Evolutionary conservation across 30 jellyfish, hydroid and myxozoan species (phyloP).

Genomic region (Chrysaora quinquecirrha): DNA sequence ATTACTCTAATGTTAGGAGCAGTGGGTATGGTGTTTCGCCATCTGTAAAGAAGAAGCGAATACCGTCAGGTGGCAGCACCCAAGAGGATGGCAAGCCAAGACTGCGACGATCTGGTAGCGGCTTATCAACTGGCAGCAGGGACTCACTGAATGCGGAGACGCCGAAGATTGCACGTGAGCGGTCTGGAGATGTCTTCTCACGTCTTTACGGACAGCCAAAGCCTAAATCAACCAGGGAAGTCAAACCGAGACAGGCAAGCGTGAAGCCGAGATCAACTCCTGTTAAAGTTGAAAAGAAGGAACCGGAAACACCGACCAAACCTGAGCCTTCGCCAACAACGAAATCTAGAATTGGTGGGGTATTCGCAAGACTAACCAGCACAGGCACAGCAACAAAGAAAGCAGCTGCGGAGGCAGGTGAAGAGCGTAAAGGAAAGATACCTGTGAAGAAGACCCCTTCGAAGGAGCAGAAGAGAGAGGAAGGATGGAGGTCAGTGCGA

Average conservation of each 20-base stretch:
- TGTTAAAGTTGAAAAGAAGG: slow-evolving; percentile 30
- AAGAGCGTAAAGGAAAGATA: slow-evolving; percentile 15
- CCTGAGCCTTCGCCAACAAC: slow-evolving; percentile 58
- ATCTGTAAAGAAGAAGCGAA: slow-evolving; percentile 43
- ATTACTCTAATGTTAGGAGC: slow-evolving; percentile 68
- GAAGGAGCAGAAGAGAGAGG: slow-evolving; percentile 63
- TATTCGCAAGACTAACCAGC: slow-evolving; percentile 69
- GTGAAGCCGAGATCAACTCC: slow-evolving; percentile 33
- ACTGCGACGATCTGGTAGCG: slow-evolving; percentile 61
- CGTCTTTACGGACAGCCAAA: slow-evolving; percentile 73
- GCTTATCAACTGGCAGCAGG: slow-evolving; percentile 60
- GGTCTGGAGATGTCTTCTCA: slow-evolving; percentile 95
- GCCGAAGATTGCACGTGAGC: slow-evolving; percentile 81
- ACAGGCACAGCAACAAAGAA: slow-evolving; percentile 84
- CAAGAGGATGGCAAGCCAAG: slow-evolving; percentile 62
- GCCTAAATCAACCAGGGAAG: slow-evolving; percentile 24
- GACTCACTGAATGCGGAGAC: slow-evolving; percentile 69
- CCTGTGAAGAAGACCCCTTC: slow-evolving; percentile 23
- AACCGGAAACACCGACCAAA: slow-evolving; percentile 35
- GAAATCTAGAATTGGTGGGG: slow-evolving; percentile 70
- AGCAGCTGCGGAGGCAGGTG: slow-evolving; percentile 62
- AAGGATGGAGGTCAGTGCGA: slow-evolving; percentile 44
- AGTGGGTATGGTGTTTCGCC: slow-evolving; percentile 93
- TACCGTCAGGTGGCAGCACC: slow-evolving; percentile 46
- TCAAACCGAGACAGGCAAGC: not conserved